phyloP scores from a whole-genome alignment of 1,140 invertebrate species.

The Tetramorium alpestre region DNA sequence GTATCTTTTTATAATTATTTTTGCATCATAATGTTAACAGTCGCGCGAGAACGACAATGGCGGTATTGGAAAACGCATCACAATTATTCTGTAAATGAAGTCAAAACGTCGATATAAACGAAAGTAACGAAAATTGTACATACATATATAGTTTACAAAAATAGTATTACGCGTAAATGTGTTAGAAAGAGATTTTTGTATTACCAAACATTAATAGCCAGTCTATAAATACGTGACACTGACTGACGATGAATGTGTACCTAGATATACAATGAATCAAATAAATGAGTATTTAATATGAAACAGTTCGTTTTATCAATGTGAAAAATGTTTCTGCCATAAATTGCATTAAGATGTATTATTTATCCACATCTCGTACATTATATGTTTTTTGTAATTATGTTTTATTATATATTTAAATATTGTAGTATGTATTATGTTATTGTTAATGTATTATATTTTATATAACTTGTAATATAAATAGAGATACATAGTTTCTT shows the following conservation, averaged over 20 bases:
- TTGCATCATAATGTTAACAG: slow-evolving; percentile 54
- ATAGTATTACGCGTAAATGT: slow-evolving; percentile 76
- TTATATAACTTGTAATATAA: slow-evolving; percentile 19
- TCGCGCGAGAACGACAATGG: not conserved
- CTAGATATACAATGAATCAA: slow-evolving; percentile 73
- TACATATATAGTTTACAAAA: slow-evolving; percentile 64
- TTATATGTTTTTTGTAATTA: not conserved
- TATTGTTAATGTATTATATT: not conserved
- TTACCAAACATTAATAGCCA: slow-evolving; percentile 73
- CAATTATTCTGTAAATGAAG: slow-evolving; percentile 31
- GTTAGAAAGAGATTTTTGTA: slow-evolving; percentile 72
- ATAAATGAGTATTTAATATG: slow-evolving; percentile 79
- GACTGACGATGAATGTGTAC: slow-evolving; percentile 78
- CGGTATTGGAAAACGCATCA: slow-evolving; percentile 20
- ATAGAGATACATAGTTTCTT: not conserved
- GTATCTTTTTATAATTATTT: slow-evolving; percentile 58
- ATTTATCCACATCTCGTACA: not conserved
- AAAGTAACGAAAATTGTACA: slow-evolving; percentile 60
- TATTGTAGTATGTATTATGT: not conserved
- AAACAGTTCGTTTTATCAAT: not conserved
- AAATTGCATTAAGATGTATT: not conserved
- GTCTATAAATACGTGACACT: slow-evolving; percentile 67
- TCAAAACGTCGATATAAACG: slow-evolving; percentile 13
- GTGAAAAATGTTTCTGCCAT: not conserved
- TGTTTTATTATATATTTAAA: slow-evolving; percentile 17